Evolutionary conservation across 2,888 invertebrate species (phyloP).

Genomic region (Balanococcus diminutus): DNA sequence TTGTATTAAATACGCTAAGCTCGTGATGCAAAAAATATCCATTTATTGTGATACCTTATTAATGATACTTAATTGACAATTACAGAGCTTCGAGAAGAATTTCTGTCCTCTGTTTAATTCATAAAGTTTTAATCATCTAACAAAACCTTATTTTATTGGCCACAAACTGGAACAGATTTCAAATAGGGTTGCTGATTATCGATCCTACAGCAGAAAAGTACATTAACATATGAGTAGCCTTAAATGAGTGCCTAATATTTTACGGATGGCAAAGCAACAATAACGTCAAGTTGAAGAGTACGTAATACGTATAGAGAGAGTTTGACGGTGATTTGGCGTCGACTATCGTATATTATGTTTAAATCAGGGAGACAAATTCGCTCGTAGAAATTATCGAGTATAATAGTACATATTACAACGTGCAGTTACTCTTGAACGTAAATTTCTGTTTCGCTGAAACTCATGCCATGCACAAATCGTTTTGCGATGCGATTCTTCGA

Average conservation of each 20-base stretch:
- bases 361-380: not conserved
- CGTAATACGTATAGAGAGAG: not conserved
- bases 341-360: not conserved
- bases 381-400: not conserved
- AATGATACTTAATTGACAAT: too few relatives aligned
- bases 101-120: not conserved
- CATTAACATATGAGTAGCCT: conserved; percentile 53
- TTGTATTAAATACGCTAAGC: too few relatives aligned
- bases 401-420: not conserved
- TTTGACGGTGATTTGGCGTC: not conserved
- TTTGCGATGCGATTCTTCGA: not conserved
- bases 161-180: not conserved
- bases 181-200: conserved; percentile 44
- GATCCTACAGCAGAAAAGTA: conserved; percentile 18
- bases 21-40: too few relatives aligned
- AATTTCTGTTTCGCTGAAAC: not conserved
- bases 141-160: not conserved
- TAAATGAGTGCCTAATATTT: conserved; percentile 49
- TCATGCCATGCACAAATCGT: not conserved
- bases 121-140: not conserved
- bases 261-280: conserved; percentile 47
- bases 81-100: too few relatives aligned
- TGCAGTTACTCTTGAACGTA: not conserved
- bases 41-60: too few relatives aligned
- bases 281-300: conserved; percentile 41